Evolutionary conservation across 1,140 invertebrate genomes (phyloP).

Genomic region (Papilio helenus): DNA sequence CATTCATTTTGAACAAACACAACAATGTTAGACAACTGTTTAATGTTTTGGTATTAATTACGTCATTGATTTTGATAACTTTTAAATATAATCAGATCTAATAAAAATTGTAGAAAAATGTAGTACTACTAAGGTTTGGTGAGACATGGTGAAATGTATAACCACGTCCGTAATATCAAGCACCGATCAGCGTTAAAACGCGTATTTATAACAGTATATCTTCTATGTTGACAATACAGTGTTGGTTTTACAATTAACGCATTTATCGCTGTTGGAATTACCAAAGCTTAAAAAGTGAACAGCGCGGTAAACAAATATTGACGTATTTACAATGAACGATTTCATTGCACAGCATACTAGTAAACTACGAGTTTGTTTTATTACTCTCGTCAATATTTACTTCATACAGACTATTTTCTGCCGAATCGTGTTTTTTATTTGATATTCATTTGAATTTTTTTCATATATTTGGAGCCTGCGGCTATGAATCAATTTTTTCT

Average conservation of each 20-base stretch:
- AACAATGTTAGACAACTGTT: not conserved
- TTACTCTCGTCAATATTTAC: not conserved
- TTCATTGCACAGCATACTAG: not conserved
- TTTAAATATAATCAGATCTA: too few species aligned
- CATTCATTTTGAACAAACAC: not conserved
- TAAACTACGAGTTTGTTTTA: not conserved
- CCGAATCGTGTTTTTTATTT: not conserved
- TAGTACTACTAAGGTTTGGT: too few species aligned
- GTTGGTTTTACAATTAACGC: not conserved
- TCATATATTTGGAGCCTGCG: too few species aligned
- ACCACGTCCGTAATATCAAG: too few species aligned
- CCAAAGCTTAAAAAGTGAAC: conserved; percentile 18
- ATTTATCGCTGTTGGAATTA: not conserved
- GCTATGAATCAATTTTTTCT: too few species aligned
- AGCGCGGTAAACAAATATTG: conserved; percentile 27
- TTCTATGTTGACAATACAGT: not conserved
- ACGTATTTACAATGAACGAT: conserved; percentile 5
- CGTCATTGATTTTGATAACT: too few species aligned
- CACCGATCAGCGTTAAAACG: too few species aligned
- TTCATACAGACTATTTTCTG: not conserved
- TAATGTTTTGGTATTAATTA: too few species aligned
- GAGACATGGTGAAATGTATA: too few species aligned
- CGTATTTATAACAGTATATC: not conserved
- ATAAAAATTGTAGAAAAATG: too few species aligned
- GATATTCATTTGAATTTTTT: not conserved